phyloP scores from a whole-genome alignment of 2,113 vertebrate genomes.

The Bujurquina vittata region DNA sequence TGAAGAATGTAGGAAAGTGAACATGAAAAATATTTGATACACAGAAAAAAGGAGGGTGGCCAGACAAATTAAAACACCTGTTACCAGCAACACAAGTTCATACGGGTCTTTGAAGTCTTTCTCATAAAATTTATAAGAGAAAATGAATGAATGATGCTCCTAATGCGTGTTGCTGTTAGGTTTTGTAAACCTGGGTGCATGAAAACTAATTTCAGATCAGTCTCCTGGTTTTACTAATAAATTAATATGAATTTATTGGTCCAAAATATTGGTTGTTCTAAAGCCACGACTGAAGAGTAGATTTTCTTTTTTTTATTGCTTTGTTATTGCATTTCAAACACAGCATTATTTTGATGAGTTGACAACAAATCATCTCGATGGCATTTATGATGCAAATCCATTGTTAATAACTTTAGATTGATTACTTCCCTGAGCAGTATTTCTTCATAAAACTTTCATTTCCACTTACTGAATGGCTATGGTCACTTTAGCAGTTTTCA shows the following conservation, averaged over 20 bases:
- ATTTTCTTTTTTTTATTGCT: slow-evolving; percentile 26
- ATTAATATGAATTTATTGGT: not conserved
- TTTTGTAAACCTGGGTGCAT: not conserved
- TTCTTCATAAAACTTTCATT: slow-evolving; percentile 20
- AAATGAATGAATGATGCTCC: not conserved
- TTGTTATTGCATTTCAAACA: slow-evolving; percentile 35
- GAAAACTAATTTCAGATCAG: not conserved
- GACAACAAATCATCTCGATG: slow-evolving; percentile 21
- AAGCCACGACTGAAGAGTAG: slow-evolving; percentile 4
- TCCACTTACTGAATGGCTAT: slow-evolving; percentile 8
- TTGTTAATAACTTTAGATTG: slow-evolving; percentile 31
- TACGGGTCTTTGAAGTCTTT: not conserved
- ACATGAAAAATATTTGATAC: not conserved
- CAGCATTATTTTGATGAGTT: slow-evolving; percentile 36
- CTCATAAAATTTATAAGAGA: not conserved
- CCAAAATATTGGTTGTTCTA: not conserved
- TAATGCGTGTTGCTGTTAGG: too few species aligned
- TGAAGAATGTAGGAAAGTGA: not conserved
- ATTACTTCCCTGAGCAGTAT: slow-evolving; percentile 1
- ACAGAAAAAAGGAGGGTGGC: not conserved
- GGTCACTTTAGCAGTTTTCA: not conserved
- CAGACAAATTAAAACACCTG: not conserved
- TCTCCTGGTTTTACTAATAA: not conserved
- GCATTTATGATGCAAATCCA: slow-evolving; percentile 26
- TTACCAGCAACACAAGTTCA: not conserved